A percentile compares a stretch with the other conserved stretches of the same genome.
Evolutionary conservation across 2,888 invertebrate species (phyloP).

Genomic region (Omphaloscelis lunosa): DNA sequence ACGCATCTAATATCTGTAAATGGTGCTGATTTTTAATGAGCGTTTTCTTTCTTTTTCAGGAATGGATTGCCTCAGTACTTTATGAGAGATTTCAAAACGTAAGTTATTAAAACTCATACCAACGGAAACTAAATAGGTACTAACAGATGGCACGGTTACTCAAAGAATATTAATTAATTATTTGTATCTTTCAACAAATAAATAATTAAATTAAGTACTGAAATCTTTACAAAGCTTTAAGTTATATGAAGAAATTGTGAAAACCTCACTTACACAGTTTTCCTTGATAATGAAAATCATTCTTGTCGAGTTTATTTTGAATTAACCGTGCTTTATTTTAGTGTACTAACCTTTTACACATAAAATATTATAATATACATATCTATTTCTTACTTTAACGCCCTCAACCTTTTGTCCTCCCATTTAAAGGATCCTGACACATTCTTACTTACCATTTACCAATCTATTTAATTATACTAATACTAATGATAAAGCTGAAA

Average conservation of each 20-base stretch:
- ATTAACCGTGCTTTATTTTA: neutral
- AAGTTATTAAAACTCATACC: conserved; percentile 24
- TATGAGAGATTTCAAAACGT: conserved; percentile 17
- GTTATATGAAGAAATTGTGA: no score
- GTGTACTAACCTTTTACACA: neutral
- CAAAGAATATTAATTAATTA: neutral
- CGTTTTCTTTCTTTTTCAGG: conserved; percentile 48
- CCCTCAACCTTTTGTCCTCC: neutral
- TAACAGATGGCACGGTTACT: neutral
- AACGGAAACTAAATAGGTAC: neutral
- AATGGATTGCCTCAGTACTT: conserved; percentile 37
- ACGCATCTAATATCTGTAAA: neutral
- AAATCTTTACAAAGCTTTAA: neutral
- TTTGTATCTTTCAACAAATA: neutral
- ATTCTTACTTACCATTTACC: conserved; percentile 31
- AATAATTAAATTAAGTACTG: neutral
- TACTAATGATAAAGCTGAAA: no score
- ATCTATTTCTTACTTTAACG: neutral
- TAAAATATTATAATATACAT: neutral
- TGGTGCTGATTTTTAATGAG: neutral
- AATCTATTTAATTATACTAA: neutral
- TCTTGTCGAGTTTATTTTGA: neutral
- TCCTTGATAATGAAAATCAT: neutral
- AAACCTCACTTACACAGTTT: neutral
- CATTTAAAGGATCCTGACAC: neutral